A percentile compares a stretch with the other conserved stretches of the same genome.
Conservation (phyloP, 2,797 vertebrate species). For the Macropus fuliginosus region DNA sequence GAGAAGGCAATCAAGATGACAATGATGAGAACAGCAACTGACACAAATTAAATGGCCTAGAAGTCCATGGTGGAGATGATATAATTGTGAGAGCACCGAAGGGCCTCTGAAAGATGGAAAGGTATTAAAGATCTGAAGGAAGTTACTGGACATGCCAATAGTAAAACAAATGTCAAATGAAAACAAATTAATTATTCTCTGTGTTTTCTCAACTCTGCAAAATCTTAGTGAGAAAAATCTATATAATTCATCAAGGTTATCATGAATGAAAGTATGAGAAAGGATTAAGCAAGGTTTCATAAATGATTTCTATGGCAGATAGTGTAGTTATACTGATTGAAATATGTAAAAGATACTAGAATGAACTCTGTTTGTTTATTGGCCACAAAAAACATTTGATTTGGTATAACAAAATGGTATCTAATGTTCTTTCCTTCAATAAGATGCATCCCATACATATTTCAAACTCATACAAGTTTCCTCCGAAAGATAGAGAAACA, state of each 20-base stretch:
- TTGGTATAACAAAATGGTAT: background rate
- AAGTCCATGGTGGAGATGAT: background rate
- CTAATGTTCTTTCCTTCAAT: background rate
- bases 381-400: background rate
- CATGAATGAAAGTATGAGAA: background rate
- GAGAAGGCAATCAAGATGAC: background rate
- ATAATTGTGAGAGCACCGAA: background rate
- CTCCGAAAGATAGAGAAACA: background rate
- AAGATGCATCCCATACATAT: background rate
- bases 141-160: background rate
- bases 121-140: background rate
- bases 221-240: no score
- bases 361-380: background rate
- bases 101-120: background rate
- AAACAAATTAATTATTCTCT: background rate
- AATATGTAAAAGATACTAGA: background rate
- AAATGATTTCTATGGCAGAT: background rate
- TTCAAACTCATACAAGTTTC: no score
- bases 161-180: background rate
- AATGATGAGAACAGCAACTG: background rate
- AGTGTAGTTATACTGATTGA: background rate
- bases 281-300: background rate
- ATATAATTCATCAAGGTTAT: background rate
- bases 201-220: background rate
- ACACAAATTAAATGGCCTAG: background rate